phyloP scores from a whole-genome alignment of 64 coral and sea anemone species.

The Montipora capricornis region DNA sequence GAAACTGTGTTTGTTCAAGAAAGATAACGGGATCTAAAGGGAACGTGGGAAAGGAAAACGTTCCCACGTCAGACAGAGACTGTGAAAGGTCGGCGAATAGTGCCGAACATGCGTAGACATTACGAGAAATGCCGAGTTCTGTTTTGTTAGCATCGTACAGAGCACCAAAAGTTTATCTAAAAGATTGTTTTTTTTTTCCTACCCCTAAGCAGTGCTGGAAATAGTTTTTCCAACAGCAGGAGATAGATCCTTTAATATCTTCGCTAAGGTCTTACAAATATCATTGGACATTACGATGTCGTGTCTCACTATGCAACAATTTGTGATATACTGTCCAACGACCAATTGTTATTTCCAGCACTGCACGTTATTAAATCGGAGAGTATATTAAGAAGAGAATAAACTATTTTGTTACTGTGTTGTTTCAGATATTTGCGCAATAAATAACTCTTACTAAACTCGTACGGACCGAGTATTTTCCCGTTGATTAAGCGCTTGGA shows the following conservation, averaged over 20 bases:
- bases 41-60: neutral
- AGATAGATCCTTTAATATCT: no score
- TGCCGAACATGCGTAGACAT: no score
- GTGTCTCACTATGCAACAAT: no score
- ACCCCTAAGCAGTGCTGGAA: no score
- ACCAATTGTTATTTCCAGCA: neutral
- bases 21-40: conserved; percentile 29
- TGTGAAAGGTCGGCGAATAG: no score
- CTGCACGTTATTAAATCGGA: neutral
- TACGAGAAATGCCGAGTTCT: neutral
- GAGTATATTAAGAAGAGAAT: neutral
- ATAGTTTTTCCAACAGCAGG: no score
- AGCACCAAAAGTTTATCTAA: neutral
- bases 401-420: conserved; percentile 1
- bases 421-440: neutral
- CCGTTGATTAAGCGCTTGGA: no score
- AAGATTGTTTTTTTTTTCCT: neutral
- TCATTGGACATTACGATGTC: no score
- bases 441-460: neutral
- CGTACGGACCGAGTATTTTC: no score
- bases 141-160: neutral
- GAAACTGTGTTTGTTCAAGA: conserved; percentile 99
- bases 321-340: no score
- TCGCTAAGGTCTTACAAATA: no score
- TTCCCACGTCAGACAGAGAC: neutral